A percentile compares a stretch with the other conserved stretches of the same genome.
Conservation (phyloP, 2,797 vertebrate genomes). For the Melanotaenia maccullochi region DNA sequence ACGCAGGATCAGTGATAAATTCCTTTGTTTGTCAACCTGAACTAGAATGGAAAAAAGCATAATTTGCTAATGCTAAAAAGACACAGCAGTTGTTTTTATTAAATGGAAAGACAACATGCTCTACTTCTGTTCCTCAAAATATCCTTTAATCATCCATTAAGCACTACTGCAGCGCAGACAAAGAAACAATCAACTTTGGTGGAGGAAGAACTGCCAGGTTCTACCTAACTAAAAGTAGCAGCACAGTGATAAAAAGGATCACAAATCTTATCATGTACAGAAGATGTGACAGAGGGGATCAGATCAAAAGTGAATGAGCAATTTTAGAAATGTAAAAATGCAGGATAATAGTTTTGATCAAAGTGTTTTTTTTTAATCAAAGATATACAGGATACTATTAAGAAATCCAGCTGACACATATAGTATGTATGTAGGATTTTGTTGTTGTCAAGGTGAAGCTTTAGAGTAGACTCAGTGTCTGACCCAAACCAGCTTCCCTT, state of each 20-base stretch:
- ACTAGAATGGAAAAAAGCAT: slow-evolving; percentile 42
- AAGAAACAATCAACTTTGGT: slow-evolving; percentile 7
- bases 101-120: slow-evolving; percentile 6
- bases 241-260: not conserved
- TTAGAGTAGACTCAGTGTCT: not conserved
- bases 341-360: not conserved
- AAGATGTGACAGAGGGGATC: not conserved
- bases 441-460: not conserved
- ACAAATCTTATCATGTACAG: not conserved
- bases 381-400: not conserved
- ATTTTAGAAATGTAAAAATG: not conserved
- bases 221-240: not conserved
- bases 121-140: slow-evolving; percentile 17
- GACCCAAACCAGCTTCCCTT: not conserved
- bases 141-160: slow-evolving; percentile 45
- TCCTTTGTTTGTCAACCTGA: slow-evolving; percentile 51
- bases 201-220: not conserved
- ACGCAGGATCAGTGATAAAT: slow-evolving; percentile 27
- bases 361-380: not conserved
- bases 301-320: not conserved
- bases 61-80: slow-evolving; percentile 23
- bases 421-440: not conserved
- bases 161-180: slow-evolving; percentile 17
- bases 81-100: slow-evolving; percentile 24
- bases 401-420: not conserved